These are phyloP conservation scores for Oscheius myriophilus DNA, from an alignment of 2,888 invertebrate species.

Conservation along the genomic window DNA sequence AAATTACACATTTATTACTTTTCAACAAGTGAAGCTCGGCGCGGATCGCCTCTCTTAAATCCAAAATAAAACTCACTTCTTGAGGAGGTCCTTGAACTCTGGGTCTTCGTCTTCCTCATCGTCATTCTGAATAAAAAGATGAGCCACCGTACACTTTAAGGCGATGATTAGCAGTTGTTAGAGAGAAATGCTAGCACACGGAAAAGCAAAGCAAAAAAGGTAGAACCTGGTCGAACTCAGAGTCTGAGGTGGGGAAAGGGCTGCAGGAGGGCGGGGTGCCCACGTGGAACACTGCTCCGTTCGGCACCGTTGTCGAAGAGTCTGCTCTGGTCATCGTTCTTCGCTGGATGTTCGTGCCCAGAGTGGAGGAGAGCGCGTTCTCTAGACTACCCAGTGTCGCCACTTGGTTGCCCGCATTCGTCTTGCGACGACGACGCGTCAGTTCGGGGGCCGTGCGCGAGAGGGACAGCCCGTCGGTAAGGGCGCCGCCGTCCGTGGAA, in stretches of 20 bases:
- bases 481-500: constrained; percentile 25
- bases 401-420: constrained; percentile 26
- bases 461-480: constrained; percentile 34
- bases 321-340: constrained; percentile 19
- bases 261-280: constrained; percentile 50
- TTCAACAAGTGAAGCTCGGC: background rate
- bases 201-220: background rate
- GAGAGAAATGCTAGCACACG: background rate
- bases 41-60: too few species aligned
- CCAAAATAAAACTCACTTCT: too few species aligned
- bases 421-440: constrained; percentile 32
- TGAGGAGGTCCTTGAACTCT: constrained; percentile 5
- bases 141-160: background rate
- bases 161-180: background rate
- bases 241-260: constrained; percentile 48
- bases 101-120: constrained; percentile 27
- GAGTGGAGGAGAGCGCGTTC: constrained; percentile 52
- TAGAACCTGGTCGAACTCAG: constrained; percentile 41
- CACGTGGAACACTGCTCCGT: constrained; percentile 40
- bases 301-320: background rate
- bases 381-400: constrained; percentile 53
- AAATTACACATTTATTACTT: background rate
- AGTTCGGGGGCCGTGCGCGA: constrained; percentile 34
- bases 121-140: constrained; percentile 9
- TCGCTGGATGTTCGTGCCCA: constrained; percentile 41